Conservation (phyloP, 2,113 vertebrate species). For the Platycercus adscitus region DNA sequence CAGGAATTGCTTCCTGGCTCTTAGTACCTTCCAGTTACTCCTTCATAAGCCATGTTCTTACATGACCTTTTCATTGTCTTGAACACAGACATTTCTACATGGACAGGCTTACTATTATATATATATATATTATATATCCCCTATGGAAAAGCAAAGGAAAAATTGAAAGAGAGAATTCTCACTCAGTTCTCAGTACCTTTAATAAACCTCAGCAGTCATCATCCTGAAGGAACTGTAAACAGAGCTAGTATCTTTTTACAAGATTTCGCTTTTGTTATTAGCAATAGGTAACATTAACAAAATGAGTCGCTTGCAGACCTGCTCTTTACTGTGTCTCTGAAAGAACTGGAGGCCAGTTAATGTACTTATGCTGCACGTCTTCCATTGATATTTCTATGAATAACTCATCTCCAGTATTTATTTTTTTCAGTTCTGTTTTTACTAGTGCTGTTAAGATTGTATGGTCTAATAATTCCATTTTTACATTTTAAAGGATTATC, state of each 20-base stretch:
- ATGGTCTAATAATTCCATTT: background rate
- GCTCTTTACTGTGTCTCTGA: background rate
- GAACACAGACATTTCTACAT: background rate
- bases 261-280: background rate
- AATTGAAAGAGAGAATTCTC: background rate
- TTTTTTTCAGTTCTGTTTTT: background rate
- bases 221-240: background rate
- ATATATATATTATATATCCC: background rate
- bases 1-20: background rate
- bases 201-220: background rate
- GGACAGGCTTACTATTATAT: background rate
- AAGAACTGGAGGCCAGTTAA: background rate
- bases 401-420: background rate
- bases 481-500: background rate
- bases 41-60: background rate
- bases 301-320: background rate
- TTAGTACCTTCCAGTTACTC: background rate
- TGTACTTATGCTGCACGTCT: background rate
- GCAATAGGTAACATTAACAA: background rate
- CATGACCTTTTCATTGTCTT: background rate
- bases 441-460: background rate
- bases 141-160: background rate
- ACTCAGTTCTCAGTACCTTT: background rate
- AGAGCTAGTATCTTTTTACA: background rate
- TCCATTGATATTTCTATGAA: background rate